Evolutionary conservation across 1,140 invertebrate genomes (phyloP), one percentile per base, ranked within the genome.

Genomic region (Reticulitermes speratus): DNA sequence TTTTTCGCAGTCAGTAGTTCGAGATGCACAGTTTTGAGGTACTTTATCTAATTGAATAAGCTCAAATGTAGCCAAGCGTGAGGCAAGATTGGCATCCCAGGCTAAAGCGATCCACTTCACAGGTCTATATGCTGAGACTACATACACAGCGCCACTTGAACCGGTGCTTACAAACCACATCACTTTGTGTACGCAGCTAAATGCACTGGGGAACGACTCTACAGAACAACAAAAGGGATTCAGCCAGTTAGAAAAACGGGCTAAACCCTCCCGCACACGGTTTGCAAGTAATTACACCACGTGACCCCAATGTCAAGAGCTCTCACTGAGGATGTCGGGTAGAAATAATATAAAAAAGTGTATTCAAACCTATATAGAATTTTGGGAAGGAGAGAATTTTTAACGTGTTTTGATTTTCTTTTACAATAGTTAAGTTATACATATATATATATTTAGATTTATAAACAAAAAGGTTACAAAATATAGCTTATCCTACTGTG

Each of bases 221-320:
- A 30, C n/a, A 0, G 65, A 75, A 30, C 65, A 75, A 75, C 65
- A 75, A n/a, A 75, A 30, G 65, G 14, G 25, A 75, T 75, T 75
- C 65, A 75, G n/a, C 65, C 65, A 75, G 65, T 75, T 75, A 75
- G 65, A 75, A 75, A 75, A 75, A 75, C 65, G 65, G 65, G 65
- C 25, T 75, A 25, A n/a, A 8, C 65, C n/a, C 65, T 11, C 65
- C n/a, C 65, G 2, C 7, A 9, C 65, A 6, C 1, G 65, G 25
- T 75, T 75, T 75, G 8, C 1, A 75, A 75, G 65, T 75, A 75
- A 75, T 75, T 75, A 75, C 65, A 25, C 65, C 65, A 75, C 65
- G 65, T 75, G 65, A 75, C 65, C 65, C 65, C 65, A 75, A 75
- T 75, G 25, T 75, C n/a, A 75, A 75, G 65, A 8, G 25, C 65